Conservation (phyloP, 2,113 vertebrate genomes). For the Rattus rattus region DNA sequence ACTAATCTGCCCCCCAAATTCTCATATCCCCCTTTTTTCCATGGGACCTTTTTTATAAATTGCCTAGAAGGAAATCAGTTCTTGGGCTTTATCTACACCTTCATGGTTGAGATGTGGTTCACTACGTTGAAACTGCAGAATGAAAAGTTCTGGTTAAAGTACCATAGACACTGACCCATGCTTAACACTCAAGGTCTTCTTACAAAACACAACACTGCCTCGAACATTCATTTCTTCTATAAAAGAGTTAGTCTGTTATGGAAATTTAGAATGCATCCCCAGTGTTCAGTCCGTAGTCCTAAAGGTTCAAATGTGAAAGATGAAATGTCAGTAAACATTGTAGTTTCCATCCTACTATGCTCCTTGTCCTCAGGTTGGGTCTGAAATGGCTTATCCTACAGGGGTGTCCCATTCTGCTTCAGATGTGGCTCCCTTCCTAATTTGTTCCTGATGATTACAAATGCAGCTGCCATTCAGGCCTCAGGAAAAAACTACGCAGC, state of each 20-base stretch:
- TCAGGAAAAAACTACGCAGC: slow-evolving; percentile 35
- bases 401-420: slow-evolving; percentile 21
- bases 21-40: not conserved
- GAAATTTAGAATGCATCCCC: slow-evolving; percentile 44
- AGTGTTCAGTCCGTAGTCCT: slow-evolving; percentile 26
- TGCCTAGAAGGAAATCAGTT: not conserved
- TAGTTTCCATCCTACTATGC: not conserved
- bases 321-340: slow-evolving; percentile 31
- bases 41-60: not conserved
- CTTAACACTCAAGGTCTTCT: slow-evolving; percentile 11
- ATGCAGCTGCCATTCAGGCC: slow-evolving; percentile 71
- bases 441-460: slow-evolving; percentile 77
- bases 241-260: slow-evolving; percentile 16
- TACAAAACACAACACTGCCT: not conserved
- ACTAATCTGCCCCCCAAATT: not conserved
- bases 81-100: not conserved
- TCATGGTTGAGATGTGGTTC: not conserved
- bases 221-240: not conserved
- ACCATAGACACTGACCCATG: not conserved
- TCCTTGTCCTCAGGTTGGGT: not conserved
- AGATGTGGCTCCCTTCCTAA: slow-evolving; percentile 71
- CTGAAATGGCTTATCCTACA: slow-evolving; percentile 17
- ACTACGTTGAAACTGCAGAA: slow-evolving; percentile 52
- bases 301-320: slow-evolving; percentile 51
- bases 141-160: not conserved